phyloP scores from a whole-genome alignment of 2,113 vertebrate genomes.

The Dipodomys stephensi region DNA sequence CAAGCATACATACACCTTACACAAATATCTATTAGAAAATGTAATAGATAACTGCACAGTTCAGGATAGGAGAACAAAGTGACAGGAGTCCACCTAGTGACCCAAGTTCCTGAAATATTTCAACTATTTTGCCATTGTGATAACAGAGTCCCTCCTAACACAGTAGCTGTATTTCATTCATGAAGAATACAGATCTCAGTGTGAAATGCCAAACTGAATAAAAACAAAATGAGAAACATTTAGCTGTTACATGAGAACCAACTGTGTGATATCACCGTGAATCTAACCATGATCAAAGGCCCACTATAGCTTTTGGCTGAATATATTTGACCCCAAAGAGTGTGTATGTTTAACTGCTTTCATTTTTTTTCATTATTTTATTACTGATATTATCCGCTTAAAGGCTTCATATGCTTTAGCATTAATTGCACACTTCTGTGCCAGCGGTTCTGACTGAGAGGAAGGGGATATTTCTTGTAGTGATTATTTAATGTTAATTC shows the following conservation, averaged over 20 bases:
- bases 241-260: slow-evolving; percentile 89
- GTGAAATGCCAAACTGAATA: slow-evolving; percentile 91
- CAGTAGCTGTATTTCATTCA: slow-evolving; percentile 87
- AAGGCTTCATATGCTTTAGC: slow-evolving; percentile 83
- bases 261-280: slow-evolving; percentile 89
- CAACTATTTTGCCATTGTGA: slow-evolving; percentile 85
- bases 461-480: slow-evolving; percentile 72
- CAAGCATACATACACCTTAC: slow-evolving; percentile 94
- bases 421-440: slow-evolving; percentile 85
- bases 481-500: slow-evolving; percentile 73
- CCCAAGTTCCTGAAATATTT: slow-evolving; percentile 83
- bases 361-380: slow-evolving; percentile 86
- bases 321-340: slow-evolving; percentile 85
- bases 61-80: slow-evolving; percentile 89
- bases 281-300: slow-evolving; percentile 90
- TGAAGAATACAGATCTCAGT: slow-evolving; percentile 89
- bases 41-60: slow-evolving; percentile 91
- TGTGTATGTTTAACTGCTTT: slow-evolving; percentile 85
- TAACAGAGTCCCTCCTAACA: slow-evolving; percentile 85
- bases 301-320: slow-evolving; percentile 87
- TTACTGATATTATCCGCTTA: slow-evolving; percentile 86
- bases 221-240: slow-evolving; percentile 90
- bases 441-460: slow-evolving; percentile 79
- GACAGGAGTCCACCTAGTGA: slow-evolving; percentile 88
- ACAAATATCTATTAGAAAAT: slow-evolving; percentile 93